phyloP scores from a whole-genome alignment of 1,140 invertebrate species.

The Bombus waltoni region DNA sequence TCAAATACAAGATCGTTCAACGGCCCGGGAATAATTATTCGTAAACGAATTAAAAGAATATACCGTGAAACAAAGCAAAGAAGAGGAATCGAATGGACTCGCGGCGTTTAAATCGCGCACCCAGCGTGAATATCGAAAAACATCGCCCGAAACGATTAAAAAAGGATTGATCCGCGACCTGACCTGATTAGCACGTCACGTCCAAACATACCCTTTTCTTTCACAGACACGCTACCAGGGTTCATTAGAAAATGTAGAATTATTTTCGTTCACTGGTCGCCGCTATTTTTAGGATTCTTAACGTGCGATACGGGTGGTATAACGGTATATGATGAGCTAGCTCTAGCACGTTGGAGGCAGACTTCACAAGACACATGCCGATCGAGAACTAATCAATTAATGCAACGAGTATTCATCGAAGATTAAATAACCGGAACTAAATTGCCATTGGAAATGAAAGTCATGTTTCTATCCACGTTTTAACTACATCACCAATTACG shows the following conservation, averaged over 20 bases:
- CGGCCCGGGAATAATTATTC: background rate
- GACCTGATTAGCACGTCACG: slow-evolving; percentile 3
- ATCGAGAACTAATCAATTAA: slow-evolving; percentile 33
- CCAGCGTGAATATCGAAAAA: background rate
- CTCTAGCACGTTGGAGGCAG: slow-evolving; percentile 33
- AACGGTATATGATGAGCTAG: slow-evolving; percentile 64
- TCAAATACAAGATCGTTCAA: no score
- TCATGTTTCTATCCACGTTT: background rate
- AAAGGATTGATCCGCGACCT: background rate
- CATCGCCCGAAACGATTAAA: no score
- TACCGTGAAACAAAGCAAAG: background rate
- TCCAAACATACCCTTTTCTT: background rate
- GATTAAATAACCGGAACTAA: slow-evolving; percentile 23
- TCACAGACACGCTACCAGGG: background rate
- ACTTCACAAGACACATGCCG: slow-evolving; percentile 39
- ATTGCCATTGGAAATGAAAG: background rate
- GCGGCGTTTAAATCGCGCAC: no score
- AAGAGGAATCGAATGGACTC: no score
- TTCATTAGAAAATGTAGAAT: slow-evolving; percentile 48
- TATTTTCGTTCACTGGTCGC: slow-evolving; percentile 56
- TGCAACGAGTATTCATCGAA: background rate
- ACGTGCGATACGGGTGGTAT: slow-evolving; percentile 64
- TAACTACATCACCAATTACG: background rate
- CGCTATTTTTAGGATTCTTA: slow-evolving; percentile 61
- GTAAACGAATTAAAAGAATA: background rate